Evolutionary conservation across 2,888 invertebrate genomes (phyloP), one percentile per base, ranked within the genome.

Genomic region (Spicauda simplicius): DNA sequence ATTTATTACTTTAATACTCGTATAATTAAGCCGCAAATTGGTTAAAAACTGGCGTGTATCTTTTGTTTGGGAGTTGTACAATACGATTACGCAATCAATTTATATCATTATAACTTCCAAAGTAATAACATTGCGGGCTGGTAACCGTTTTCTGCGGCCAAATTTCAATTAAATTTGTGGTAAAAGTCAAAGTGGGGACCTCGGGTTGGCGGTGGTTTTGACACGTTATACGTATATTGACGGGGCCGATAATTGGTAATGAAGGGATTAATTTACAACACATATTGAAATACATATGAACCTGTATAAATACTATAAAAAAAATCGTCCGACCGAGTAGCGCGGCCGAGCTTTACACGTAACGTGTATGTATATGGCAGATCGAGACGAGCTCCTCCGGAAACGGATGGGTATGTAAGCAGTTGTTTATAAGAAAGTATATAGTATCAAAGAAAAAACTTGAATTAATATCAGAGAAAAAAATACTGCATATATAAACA

Each of bases 161-260:
- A 60, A 60, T 50, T 66, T 54, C 66, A 66, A 66, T 66, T 66
- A 66, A 66, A 48, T 50, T 66, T 55, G 66, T 66, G 66, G 66
- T 66, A 60, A 55, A 60, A 66, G 59, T 60, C 59, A 66, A 66
- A 66, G 48, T 60, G 65, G 54, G 30, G 18, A 57, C 53, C 33
- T 45, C 18, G 60, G 66, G 16, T 25, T 54, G 66, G 25, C 59
- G 33, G 16, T 66, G 66, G 60, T 54, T 66, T 55, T 60, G 55
- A 60, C 66, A 55, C 48, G 48, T 55, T n/a, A 60, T 37, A 37
- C 37, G 12, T 12, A 12, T 37, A 60, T 60, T 60, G 45, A 61
- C 53, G 53, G 6, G 20, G 37, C 19, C 54, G 20, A 55, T 63
- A 55, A 63, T 63, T 41, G 61, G 12, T 41, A 41, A 54, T 48